Conservation (phyloP, 2,888 invertebrate genomes). For the Homarus gammarus region DNA sequence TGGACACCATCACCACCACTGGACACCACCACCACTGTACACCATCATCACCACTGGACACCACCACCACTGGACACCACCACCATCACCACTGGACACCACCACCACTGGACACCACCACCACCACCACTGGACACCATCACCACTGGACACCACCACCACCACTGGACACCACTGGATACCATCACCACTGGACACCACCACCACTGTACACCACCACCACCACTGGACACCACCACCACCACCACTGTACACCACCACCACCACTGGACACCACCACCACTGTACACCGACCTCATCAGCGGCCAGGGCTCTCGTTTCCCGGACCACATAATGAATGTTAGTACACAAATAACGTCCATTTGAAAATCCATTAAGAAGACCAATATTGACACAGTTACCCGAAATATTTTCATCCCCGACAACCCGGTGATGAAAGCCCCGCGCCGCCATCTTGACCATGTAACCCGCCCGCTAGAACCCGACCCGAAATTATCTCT, state of each 20-base stretch:
- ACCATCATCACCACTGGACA: too few relatives aligned
- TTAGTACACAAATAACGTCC: conserved; percentile 68
- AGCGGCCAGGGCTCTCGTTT: conserved; percentile 41
- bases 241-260: conserved; percentile 23
- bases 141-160: background rate
- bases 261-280: conserved; percentile 18
- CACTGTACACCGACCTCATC: conserved; percentile 26
- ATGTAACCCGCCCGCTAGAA: conserved; percentile 49
- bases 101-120: background rate
- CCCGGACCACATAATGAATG: conserved; percentile 64
- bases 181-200: background rate
- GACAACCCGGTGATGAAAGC: conserved; percentile 63
- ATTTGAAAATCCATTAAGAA: conserved; percentile 69
- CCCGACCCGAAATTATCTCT: too few relatives aligned
- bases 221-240: background rate
- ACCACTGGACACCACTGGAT: background rate
- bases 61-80: background rate
- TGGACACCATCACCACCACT: background rate
- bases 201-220: background rate
- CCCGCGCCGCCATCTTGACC: conserved; percentile 47
- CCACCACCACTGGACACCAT: background rate
- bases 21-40: background rate
- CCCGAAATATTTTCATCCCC: conserved; percentile 61
- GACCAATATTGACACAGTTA: conserved; percentile 66
- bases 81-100: background rate